Evolutionary conservation across 2,797 vertebrate genomes (phyloP), one percentile per base, ranked within the genome.

Genomic region (Thaleichthys pacificus): DNA sequence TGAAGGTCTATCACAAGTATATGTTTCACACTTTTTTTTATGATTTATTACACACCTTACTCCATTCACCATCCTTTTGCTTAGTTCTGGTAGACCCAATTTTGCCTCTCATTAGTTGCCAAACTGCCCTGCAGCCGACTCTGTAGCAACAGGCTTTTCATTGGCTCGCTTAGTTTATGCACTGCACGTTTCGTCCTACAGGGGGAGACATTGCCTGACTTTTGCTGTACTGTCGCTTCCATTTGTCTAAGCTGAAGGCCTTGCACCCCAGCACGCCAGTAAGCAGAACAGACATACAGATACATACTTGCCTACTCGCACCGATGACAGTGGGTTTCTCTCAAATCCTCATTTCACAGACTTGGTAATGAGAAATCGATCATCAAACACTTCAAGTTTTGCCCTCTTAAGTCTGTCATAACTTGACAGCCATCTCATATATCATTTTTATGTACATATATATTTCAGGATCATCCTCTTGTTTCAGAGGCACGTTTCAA

Each of bases 161-260:
- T 89, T 89, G 87, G 87, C 74, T 21, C 61, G 61, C 73, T 78
- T 63, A 77, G 84, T 84, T 79, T 68, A 51, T 80, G 87, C 69
- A 75, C 3, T 86, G 47, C 78, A 3, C 47, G 63, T 63, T 82
- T 8, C 66, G 0, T 5, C 88, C 91, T 84, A 82, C 79, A 91
- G 92, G 87, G 69, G 89, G 92, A 74, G 91, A 83, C 86, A 84
- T 85, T 84, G 83, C 72, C 80, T 74, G 61, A 65, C 22, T 66
- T 64, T 35, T 14, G 42, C 42, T 22, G 22, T 15, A 17, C 65
- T 51, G 2, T 26, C 38, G 47, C 19, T 24, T 9, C 17, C 77
- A 76, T 74, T 22, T 57, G 35, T 30, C 15, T 5, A 26, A 64
- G 21, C 32, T 72, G 15, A 70, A 66, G 32, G 64, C 64, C 61